Percentiles rank a stretch among this genome's conserved stretches.
phyloP scores from a whole-genome alignment of 2,888 invertebrate genomes.

The Crematogaster levior region DNA sequence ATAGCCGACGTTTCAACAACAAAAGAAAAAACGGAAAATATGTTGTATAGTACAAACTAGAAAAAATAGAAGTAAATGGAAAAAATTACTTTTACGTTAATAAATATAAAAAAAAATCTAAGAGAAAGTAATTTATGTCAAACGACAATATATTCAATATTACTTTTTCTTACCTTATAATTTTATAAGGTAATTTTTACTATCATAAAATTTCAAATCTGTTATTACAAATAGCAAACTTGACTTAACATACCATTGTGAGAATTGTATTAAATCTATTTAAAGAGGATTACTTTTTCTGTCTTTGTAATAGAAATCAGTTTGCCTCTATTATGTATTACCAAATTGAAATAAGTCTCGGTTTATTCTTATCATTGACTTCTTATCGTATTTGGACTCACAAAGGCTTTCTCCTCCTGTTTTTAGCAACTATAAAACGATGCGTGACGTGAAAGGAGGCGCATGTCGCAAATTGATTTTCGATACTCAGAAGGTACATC shows the following conservation, averaged over 20 bases:
- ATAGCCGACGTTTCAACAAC: background rate
- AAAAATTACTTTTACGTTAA: background rate
- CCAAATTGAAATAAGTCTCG: background rate
- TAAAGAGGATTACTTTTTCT: background rate
- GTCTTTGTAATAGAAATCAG: background rate
- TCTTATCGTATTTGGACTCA: background rate
- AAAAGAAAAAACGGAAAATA: slow-evolving; percentile 15
- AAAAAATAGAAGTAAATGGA: slow-evolving; percentile 17
- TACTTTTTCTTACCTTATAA: background rate
- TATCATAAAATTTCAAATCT: background rate
- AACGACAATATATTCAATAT: background rate
- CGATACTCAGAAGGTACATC: slow-evolving; percentile 39
- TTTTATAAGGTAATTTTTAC: background rate
- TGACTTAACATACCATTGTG: background rate
- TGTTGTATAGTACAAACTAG: background rate
- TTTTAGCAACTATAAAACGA: slow-evolving; percentile 21
- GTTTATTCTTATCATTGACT: slow-evolving; percentile 26
- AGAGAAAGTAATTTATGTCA: background rate
- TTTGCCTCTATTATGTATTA: background rate
- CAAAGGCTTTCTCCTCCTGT: slow-evolving; percentile 10
- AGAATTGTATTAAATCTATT: slow-evolving; percentile 21
- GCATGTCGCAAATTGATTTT: slow-evolving; percentile 54
- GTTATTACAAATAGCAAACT: background rate
- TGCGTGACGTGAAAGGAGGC: slow-evolving; percentile 47
- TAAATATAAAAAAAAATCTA: background rate